Conservation (phyloP, 2,113 vertebrate species). For the Marmota flaviventris region DNA sequence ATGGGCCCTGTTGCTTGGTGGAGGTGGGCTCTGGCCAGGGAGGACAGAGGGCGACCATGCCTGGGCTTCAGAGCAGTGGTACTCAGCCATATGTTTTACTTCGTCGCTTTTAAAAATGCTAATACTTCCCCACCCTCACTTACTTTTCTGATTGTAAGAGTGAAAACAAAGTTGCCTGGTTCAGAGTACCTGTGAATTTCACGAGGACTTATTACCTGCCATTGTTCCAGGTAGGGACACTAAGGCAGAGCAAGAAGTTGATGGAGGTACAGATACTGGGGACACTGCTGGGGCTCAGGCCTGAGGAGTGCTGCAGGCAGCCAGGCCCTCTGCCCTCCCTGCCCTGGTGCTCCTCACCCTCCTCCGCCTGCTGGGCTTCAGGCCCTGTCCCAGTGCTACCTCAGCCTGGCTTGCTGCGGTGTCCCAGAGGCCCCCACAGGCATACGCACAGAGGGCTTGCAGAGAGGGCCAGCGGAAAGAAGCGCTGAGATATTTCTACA, state of each 20-base stretch:
- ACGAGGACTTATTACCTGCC: accelerated
- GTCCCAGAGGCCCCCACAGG: neutral
- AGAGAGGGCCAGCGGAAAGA: neutral
- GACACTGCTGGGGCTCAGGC: neutral
- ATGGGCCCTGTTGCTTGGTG: accelerated
- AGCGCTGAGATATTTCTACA: neutral
- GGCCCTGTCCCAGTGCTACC: neutral
- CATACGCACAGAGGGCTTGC: neutral
- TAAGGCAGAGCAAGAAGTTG: neutral
- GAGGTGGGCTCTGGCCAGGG: no score
- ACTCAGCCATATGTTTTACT: neutral
- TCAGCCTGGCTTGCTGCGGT: neutral
- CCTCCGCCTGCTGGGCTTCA: no score
- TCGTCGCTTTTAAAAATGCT: neutral
- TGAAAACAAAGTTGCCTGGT: neutral
- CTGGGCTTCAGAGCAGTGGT: neutral
- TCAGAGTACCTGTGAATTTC: neutral
- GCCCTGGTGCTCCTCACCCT: no score
- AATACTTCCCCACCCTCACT: neutral
- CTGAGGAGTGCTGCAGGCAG: neutral
- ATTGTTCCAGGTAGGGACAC: accelerated
- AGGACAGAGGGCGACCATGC: accelerated
- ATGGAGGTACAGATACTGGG: no score
- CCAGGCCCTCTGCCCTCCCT: neutral
- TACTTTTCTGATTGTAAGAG: neutral